Evolutionary conservation across 1,140 invertebrate genomes (phyloP), one percentile per base, ranked within the genome.

Genomic region (Hylaeus volcanicus): DNA sequence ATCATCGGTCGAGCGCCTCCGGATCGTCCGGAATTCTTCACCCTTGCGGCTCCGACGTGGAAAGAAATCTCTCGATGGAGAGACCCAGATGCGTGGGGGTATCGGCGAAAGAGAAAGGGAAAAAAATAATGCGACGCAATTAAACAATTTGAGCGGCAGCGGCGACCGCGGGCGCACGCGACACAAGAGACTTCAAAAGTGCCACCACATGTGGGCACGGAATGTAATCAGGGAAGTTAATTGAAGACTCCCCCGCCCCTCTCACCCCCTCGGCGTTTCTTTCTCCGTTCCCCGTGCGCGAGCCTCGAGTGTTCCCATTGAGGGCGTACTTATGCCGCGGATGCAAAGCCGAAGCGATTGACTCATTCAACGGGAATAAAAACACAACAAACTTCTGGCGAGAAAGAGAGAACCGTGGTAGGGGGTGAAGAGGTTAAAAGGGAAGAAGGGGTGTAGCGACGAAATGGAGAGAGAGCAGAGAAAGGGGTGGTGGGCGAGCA

Each of bases 301-400:
- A 12, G 12, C 51, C 73, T 87, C 79, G 74, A 91, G 89, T 88
- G 88, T 84, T 89, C 84, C 86, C 86, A 88, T 90, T 92, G 90
- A 89, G 83, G 81, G 68, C 69, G 82, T 66, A 78, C 81, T 80
- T 78, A 60, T 56, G 81, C 70, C 82, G 81, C 76, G 79, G 79
- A 81, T 87, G 86, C 86, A 88, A 89, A 90, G 87, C 85, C 88
- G 91, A 92, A 91, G 89, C 90, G 92, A 93, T 93, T 91, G 92
- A 93, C 86, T 93, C 91, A 93, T 91, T 93, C 90, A 89, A 75
- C 86, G 89, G 85, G 89, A 90, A 92, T 91, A 93, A 93, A 92
- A 92, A 92, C 89, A 92, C 86, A 88, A 89, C 88, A 91, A 90
- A 92, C 87, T 82, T 72, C 48, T 63, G 61, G 41, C 71, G 71